Conservation (phyloP, 2,797 vertebrate species). For the Onychomys leucogaster region DNA sequence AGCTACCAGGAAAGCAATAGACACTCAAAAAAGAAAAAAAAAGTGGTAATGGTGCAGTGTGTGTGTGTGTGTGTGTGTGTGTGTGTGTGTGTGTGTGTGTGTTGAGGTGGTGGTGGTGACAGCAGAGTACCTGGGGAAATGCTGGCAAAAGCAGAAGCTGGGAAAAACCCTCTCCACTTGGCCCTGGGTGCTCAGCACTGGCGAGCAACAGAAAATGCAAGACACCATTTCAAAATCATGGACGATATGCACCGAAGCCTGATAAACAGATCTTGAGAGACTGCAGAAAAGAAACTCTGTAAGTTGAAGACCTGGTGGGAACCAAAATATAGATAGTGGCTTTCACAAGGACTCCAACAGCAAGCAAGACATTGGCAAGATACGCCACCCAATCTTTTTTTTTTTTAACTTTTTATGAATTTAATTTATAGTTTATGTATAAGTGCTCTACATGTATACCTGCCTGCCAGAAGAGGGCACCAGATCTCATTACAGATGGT, state of each 20-base stretch:
- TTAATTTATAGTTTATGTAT: no score
- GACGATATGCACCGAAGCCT: not conserved
- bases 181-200: not conserved
- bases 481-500: no score
- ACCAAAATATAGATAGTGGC: not conserved
- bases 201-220: not conserved
- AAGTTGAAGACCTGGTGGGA: not conserved
- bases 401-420: no score
- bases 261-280: not conserved
- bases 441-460: no score
- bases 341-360: not conserved
- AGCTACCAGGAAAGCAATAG: not conserved
- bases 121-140: not conserved
- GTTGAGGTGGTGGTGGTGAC: no score
- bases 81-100: not conserved
- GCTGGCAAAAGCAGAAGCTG: no score
- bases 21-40: not conserved
- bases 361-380: not conserved
- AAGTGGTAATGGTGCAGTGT: not conserved
- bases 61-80: not conserved
- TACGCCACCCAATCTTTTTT: not conserved
- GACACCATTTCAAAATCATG: not conserved
- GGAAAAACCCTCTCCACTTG: not conserved
- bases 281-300: not conserved
- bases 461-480: no score